Base-by-base conservation (phyloP, 1,140 invertebrate genomes). In the Camponotus floridanus region DNA sequence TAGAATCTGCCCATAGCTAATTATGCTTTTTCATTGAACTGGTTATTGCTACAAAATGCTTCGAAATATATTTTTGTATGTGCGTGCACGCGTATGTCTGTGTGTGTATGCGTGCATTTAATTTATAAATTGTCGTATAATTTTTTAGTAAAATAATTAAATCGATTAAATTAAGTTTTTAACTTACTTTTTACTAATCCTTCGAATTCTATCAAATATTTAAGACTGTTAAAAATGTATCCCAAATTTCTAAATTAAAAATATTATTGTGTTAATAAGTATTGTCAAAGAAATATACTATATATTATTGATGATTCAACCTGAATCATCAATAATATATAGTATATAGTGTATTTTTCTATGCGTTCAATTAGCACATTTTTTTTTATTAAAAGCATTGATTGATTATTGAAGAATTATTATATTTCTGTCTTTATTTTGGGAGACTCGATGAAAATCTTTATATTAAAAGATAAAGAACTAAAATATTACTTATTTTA, bases 11-110 rank as follows among this genome's bases (percentile, higher is more conserved):
- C 39, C 39, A 26, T 26, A 73, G 18, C 51, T 26, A 81, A 73
- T 83, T 83, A 61, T 55, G 67, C 11, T 36, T n/a, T 21, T 61
- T 83, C 26, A 21, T 61, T 83, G 62, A 83, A 73, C 13, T 11
- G 15, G 18, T 73, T 48, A 26, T 33, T 11, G 42, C 8, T 68
- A 55, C n/a, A 57, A 80, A 68, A 79, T 42, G 13, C 62, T 2
- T 80, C 31, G 13, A 70, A 57, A 57, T 70, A 21, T 1, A 55
- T n/a, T 6, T 65, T 61, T 76, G 26, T 26, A 26, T 26, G 26
- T 26, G 26, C 26, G 26, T 26, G 26, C 26, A 26, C 26, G 26
- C 26, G 26, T 26, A 26, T 26, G 26, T 26, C 26, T 26, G 26
- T 26, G 26, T 26, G 26, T 26, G 26, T 26, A n/a, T n/a, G 26